These are phyloP conservation scores for Procavia capensis DNA, from an alignment of 2,113 vertebrate species.

Conservation along the genomic window DNA sequence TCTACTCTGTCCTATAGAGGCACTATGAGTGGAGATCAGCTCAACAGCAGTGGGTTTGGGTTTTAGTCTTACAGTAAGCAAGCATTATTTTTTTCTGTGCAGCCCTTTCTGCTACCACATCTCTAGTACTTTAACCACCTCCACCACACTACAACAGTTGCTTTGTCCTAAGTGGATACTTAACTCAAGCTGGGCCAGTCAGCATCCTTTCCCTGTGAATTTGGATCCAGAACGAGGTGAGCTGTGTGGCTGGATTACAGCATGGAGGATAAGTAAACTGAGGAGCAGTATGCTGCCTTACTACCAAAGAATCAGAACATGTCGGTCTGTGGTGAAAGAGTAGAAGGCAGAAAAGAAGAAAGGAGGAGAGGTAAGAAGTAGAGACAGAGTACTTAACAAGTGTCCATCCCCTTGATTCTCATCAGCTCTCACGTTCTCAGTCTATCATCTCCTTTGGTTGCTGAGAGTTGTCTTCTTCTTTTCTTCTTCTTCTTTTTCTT, in stretches of 20 bases:
- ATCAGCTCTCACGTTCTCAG: background rate
- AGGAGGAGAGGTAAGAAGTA: background rate
- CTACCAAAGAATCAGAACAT: background rate
- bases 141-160: background rate
- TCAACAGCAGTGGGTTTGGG: no score
- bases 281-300: background rate
- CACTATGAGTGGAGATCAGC: no score
- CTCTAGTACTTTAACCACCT: background rate
- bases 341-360: background rate
- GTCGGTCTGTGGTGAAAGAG: background rate
- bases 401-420: background rate
- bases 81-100: background rate
- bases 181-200: background rate
- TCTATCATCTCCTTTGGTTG: background rate
- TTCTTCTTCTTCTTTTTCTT: no score
- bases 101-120: background rate
- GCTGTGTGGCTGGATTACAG: background rate
- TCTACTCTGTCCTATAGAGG: no score
- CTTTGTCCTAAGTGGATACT: background rate
- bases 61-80: background rate
- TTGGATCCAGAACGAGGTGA: background rate
- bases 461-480: no score
- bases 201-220: background rate
- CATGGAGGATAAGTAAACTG: background rate
- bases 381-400: background rate